Percentiles rank a stretch among this genome's conserved stretches.
phyloP scores from a whole-genome alignment of 2,797 vertebrate species.

The Fringilla coelebs region DNA sequence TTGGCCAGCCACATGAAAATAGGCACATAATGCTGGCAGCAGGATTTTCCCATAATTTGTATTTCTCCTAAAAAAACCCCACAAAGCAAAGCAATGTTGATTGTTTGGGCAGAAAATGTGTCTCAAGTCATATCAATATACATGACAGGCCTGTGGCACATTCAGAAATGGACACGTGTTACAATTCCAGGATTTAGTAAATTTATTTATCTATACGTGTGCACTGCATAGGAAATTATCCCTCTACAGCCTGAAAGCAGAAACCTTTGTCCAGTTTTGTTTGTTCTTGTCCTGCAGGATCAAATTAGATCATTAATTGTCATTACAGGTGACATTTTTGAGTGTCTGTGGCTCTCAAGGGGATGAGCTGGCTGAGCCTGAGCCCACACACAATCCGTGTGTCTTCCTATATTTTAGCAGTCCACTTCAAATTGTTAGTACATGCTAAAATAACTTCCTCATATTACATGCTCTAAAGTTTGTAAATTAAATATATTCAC shows the following conservation, averaged over 20 bases:
- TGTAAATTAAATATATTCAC: not conserved
- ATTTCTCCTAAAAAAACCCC: not conserved
- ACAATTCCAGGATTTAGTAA: not conserved
- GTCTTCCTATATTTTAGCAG: not conserved
- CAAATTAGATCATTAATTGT: not conserved
- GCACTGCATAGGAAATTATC: not conserved
- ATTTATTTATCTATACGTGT: rapidly evolving
- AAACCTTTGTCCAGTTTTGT: not conserved
- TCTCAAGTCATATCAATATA: not conserved
- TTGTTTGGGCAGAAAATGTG: not conserved
- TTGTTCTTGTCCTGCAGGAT: not conserved
- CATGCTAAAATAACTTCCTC: not conserved
- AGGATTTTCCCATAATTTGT: not conserved
- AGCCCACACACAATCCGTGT: not conserved
- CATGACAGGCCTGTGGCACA: not conserved
- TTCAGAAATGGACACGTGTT: not conserved
- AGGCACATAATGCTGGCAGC: not conserved
- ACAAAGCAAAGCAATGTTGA: not conserved
- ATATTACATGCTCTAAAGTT: not conserved
- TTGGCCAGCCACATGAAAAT: not conserved
- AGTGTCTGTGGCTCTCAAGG: not conserved
- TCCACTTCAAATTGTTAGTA: not conserved
- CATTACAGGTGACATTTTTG: not conserved
- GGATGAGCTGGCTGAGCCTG: not conserved
- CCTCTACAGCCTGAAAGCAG: not conserved